Conservation (phyloP, 2,888 invertebrate species). For the Sussaba pulchella region DNA sequence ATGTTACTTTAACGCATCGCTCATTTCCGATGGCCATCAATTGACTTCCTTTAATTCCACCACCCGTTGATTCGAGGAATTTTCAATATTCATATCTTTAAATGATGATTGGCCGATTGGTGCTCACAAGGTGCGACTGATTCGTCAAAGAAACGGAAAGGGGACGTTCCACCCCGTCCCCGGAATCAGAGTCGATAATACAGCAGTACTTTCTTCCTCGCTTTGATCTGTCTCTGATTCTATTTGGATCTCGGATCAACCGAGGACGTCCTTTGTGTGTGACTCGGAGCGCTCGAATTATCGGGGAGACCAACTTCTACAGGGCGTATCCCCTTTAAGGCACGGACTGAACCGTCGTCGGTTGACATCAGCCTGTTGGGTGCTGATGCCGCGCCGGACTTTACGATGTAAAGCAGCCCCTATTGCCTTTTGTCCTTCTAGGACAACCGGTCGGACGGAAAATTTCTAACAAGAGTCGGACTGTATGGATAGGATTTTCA, state of each 20-base stretch:
- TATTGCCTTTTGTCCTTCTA: constrained; percentile 74
- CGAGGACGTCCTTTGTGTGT: constrained; percentile 30
- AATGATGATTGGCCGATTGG: constrained; percentile 37
- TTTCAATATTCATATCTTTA: constrained; percentile 28
- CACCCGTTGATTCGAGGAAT: constrained; percentile 24
- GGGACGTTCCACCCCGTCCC: neutral
- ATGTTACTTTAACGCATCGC: neutral
- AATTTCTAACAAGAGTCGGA: constrained; percentile 71
- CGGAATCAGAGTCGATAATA: constrained; percentile 57
- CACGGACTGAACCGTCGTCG: constrained; percentile 18
- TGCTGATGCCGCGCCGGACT: constrained; percentile 64
- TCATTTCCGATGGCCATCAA: neutral
- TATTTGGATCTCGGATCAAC: constrained; percentile 56
- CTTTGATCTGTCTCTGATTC: constrained; percentile 62
- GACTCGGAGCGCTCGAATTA: constrained; percentile 48
- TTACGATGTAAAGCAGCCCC: constrained; percentile 77
- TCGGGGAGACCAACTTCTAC: constrained; percentile 55
- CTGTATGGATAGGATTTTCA: constrained; percentile 4
- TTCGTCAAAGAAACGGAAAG: constrained; percentile 50
- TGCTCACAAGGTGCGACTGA: constrained; percentile 36
- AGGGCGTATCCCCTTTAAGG: constrained; percentile 49
- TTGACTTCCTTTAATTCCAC: neutral
- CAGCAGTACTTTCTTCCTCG: constrained; percentile 26
- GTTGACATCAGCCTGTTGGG: neutral
- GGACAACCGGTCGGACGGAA: constrained; percentile 56